Evolutionary conservation across 2,888 invertebrate genomes (phyloP).

Genomic region (Aricia artaxerxes): DNA sequence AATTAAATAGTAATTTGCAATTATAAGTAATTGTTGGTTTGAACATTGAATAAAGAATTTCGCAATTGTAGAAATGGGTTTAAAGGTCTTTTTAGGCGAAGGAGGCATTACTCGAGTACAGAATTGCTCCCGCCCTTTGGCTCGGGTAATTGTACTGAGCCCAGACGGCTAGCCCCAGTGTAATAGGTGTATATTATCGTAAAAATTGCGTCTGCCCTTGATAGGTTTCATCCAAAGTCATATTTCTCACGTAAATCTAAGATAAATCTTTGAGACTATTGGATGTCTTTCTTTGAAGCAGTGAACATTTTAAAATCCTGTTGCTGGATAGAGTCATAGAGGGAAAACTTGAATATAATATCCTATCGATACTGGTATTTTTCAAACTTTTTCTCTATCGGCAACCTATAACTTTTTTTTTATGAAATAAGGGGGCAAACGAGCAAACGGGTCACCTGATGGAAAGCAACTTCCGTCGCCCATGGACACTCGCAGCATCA

Average conservation of each 20-base stretch:
- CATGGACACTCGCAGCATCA: too few species aligned
- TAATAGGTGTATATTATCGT: neutral
- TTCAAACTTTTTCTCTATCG: neutral
- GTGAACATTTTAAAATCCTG: neutral
- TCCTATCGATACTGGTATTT: too few species aligned
- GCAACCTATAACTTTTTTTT: too few species aligned
- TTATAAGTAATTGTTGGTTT: conserved; percentile 1
- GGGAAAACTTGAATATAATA: too few species aligned
- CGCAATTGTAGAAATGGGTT: neutral
- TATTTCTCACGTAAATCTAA: neutral
- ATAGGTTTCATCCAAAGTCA: neutral
- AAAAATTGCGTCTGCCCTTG: neutral
- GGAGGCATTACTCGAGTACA: neutral
- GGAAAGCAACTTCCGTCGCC: too few species aligned
- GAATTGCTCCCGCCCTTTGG: neutral
- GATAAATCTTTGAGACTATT: neutral
- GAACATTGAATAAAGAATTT: neutral
- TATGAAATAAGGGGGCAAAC: too few species aligned
- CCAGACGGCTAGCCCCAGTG: neutral
- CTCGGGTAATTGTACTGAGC: conserved; percentile 8
- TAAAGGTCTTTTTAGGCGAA: conserved; percentile 11
- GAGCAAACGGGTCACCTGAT: too few species aligned
- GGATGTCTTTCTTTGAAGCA: neutral
- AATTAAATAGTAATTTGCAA: conserved; percentile 20
- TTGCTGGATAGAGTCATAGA: neutral